Conservation (phyloP, 2,113 vertebrate genomes). For the Cariama cristata region DNA sequence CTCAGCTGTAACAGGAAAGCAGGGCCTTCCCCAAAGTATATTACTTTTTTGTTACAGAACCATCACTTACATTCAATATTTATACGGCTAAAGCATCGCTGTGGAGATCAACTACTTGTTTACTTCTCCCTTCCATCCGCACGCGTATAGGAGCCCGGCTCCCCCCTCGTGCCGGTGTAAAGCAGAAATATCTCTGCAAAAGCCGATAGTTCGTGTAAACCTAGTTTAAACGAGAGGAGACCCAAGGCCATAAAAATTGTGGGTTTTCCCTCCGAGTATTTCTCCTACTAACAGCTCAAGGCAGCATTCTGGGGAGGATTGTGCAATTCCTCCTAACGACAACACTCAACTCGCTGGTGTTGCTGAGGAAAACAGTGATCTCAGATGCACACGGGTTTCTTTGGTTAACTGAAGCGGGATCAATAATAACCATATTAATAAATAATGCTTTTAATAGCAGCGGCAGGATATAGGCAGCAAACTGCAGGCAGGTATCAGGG, state of each 20-base stretch:
- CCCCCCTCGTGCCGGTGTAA: accelerated
- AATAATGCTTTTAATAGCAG: constrained; percentile 30
- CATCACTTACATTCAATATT: neutral
- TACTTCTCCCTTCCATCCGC: neutral
- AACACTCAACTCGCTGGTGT: neutral
- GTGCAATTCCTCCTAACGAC: neutral
- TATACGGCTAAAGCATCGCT: neutral
- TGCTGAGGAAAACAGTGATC: neutral
- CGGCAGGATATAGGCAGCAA: neutral
- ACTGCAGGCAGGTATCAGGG: neutral
- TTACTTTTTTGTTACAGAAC: neutral
- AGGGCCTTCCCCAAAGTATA: neutral
- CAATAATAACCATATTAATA: constrained; percentile 54
- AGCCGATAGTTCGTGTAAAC: accelerated
- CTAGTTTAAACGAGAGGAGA: neutral
- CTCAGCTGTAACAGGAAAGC: neutral
- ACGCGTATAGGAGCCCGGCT: accelerated
- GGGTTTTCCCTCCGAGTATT: neutral
- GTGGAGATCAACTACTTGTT: neutral
- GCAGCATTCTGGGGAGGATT: neutral
- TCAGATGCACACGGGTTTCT: neutral
- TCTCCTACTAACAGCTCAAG: neutral
- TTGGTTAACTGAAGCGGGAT: constrained; percentile 40
- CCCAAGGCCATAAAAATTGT: neutral
- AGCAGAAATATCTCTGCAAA: neutral